These are phyloP conservation scores for Erpobdella octoculata DNA, from an alignment of 2,888 invertebrate species.

Conservation along the genomic window DNA sequence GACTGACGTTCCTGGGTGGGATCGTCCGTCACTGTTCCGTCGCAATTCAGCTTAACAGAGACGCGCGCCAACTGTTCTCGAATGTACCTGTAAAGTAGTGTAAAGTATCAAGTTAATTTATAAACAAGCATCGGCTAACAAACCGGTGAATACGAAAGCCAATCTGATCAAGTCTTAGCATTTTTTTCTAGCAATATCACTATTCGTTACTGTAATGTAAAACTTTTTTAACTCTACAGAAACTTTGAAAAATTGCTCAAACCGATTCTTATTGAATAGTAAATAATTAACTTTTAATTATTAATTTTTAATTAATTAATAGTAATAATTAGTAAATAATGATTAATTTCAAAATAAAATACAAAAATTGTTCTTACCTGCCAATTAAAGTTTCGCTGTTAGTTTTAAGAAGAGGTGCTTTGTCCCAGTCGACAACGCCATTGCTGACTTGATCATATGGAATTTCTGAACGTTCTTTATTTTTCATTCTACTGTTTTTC, in stretches of 20 bases:
- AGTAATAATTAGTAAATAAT: too few species aligned
- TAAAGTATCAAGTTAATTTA: too few species aligned
- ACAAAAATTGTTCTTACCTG: background rate
- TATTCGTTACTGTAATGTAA: too few species aligned
- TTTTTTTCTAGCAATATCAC: too few species aligned
- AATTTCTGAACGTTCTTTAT: background rate
- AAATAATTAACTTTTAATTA: too few species aligned
- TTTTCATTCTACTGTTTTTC: background rate
- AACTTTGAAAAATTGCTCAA: background rate
- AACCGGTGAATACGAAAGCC: too few species aligned
- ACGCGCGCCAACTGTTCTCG: conserved; percentile 5
- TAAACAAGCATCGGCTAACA: too few species aligned
- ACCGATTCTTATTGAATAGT: too few species aligned
- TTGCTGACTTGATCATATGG: background rate
- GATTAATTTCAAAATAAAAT: background rate
- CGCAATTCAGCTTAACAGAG: conserved; percentile 1
- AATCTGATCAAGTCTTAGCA: too few species aligned
- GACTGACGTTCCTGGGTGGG: background rate
- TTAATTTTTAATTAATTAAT: too few species aligned
- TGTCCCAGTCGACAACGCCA: background rate
- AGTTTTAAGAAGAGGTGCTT: background rate
- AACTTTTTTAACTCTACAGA: background rate
- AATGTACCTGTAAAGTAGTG: background rate
- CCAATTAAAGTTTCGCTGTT: conserved; percentile 1
- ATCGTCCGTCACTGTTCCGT: background rate